Percentiles rank a stretch among this genome's conserved stretches.
Evolutionary conservation across 1,140 invertebrate genomes (phyloP).

Genomic region (Agrilus planipennis): DNA sequence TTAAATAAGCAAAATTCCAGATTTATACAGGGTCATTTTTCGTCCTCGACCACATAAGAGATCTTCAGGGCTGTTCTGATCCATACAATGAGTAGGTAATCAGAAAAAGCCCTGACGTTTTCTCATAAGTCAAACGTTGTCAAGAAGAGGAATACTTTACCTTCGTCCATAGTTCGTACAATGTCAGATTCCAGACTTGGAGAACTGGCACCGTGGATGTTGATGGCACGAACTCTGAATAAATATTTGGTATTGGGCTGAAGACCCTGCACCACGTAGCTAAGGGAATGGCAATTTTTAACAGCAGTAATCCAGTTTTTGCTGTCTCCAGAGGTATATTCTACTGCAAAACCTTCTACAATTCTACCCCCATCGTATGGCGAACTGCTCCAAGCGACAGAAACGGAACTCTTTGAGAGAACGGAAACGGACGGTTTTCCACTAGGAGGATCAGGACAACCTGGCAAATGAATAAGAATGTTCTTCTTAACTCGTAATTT

Average conservation of each 20-base stretch:
- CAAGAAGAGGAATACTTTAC: constrained; percentile 20
- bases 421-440: constrained; percentile 51
- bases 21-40: no score
- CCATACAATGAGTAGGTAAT: no score
- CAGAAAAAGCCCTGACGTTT: no score
- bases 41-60: no score
- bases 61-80: no score
- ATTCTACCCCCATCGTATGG: constrained; percentile 76
- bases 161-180: constrained; percentile 34
- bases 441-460: constrained; percentile 61
- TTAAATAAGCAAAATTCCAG: no score
- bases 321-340: constrained; percentile 48
- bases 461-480: constrained; percentile 32
- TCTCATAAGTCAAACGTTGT: no score
- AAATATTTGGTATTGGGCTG: constrained; percentile 46
- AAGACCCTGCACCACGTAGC: constrained; percentile 44
- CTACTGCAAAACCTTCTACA: constrained; percentile 69
- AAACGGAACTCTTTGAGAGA: constrained; percentile 38
- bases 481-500: no score
- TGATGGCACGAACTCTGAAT: constrained; percentile 66
- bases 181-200: constrained; percentile 47
- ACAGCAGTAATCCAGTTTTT: constrained; percentile 45
- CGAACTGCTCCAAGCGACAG: constrained; percentile 68
- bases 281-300: constrained; percentile 50
- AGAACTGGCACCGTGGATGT: constrained; percentile 63